A percentile compares a stretch with the other conserved stretches of the same genome.
phyloP scores from a whole-genome alignment of 2,797 vertebrate genomes.

The Catostomus latipinnis region DNA sequence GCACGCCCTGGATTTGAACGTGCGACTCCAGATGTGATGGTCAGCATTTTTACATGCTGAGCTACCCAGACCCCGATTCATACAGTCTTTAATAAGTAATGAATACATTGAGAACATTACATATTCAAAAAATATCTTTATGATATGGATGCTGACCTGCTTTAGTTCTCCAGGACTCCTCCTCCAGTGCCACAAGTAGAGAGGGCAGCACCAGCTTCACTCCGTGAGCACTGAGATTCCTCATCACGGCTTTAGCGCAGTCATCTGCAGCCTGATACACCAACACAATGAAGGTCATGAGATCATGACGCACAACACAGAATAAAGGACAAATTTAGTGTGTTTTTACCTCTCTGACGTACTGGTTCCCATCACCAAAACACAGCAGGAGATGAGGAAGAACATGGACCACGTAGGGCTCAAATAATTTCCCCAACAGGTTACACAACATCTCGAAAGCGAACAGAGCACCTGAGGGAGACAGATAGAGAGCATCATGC shows the following conservation, averaged over 20 bases:
- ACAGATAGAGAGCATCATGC: not conserved
- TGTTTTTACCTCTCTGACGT: conserved; percentile 91
- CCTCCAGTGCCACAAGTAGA: conserved; percentile 92
- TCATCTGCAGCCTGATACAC: conserved; percentile 92
- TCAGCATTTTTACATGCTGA: no score
- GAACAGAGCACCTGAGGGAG: conserved; percentile 88
- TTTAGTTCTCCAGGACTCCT: conserved; percentile 99
- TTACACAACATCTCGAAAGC: conserved; percentile 99
- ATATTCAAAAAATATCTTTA: no score
- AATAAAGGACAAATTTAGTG: not conserved
- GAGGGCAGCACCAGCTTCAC: conserved; percentile 98
- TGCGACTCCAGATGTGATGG: no score
- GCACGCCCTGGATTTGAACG: no score
- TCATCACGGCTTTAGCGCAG: conserved; percentile 99
- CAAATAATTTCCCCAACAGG: conserved; percentile 98
- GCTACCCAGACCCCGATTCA: no score
- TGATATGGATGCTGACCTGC: conserved; percentile 80
- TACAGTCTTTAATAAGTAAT: no score
- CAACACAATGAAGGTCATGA: not conserved
- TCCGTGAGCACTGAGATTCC: conserved; percentile 96
- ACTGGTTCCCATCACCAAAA: conserved; percentile 98
- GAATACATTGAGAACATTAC: no score
- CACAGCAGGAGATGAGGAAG: conserved; percentile 95
- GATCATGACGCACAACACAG: not conserved
- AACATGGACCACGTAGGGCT: conserved; percentile 96